A percentile compares a stretch with the other conserved stretches of the same genome.
These are phyloP conservation scores for Clivina fossor DNA, from an alignment of 2,888 invertebrate species.

Conservation along the genomic window DNA sequence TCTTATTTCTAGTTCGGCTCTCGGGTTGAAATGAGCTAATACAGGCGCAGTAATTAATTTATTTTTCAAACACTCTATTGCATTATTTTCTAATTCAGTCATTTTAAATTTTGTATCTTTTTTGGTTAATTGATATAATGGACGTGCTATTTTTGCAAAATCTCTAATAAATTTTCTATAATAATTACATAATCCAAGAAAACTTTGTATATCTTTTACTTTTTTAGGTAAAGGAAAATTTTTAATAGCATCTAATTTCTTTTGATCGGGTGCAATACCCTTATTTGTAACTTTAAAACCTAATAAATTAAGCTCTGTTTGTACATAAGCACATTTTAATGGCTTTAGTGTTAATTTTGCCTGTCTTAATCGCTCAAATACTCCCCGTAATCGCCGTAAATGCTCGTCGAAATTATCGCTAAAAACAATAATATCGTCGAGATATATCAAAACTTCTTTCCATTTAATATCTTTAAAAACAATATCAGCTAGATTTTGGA, in stretches of 20 bases:
- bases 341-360: conserved; percentile 31
- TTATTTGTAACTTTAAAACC: conserved; percentile 20
- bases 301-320: too few relatives aligned
- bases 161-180: conserved; percentile 43
- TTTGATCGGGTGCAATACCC: conserved; percentile 26
- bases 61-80: conserved; percentile 38
- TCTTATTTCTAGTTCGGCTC: conserved; percentile 40
- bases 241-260: conserved; percentile 27
- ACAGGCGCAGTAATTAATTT: conserved; percentile 39
- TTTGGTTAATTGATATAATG: conserved; percentile 38
- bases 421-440: conserved; percentile 33
- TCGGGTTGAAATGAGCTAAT: conserved; percentile 40
- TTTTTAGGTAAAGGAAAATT: conserved; percentile 32
- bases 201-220: conserved; percentile 29
- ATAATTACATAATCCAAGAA: conserved; percentile 41
- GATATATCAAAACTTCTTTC: conserved; percentile 29
- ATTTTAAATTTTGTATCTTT: conserved; percentile 31
- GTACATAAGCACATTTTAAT: conserved; percentile 31
- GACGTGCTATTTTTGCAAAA: conserved; percentile 39
- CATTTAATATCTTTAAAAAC: conserved; percentile 25
- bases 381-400: conserved; percentile 16
- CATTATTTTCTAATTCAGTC: conserved; percentile 32
- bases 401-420: conserved; percentile 18
- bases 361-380: conserved; percentile 30
- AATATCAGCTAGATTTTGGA: conserved; percentile 32